A percentile compares a stretch with the other conserved stretches of the same genome.
phyloP scores from a whole-genome alignment of 2,797 vertebrate species.

The Philypnodon macrostomus region DNA sequence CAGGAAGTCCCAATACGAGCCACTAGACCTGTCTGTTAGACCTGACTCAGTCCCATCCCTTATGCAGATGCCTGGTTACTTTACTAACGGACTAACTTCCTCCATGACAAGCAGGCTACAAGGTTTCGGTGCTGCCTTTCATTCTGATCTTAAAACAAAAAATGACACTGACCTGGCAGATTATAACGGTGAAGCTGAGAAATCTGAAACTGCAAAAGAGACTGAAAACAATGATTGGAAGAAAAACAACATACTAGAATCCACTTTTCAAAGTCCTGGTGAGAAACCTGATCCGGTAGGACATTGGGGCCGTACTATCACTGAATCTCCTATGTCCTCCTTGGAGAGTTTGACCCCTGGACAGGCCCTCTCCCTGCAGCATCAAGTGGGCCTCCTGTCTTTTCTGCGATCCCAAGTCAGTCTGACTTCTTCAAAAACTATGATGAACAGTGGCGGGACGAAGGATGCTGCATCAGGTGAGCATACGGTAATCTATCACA shows the following conservation, averaged over 20 bases:
- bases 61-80: slow-evolving; percentile 67
- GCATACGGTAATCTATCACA: slow-evolving; percentile 41
- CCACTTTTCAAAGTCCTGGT: slow-evolving; percentile 73
- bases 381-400: slow-evolving; percentile 87
- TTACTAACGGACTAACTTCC: slow-evolving; percentile 70
- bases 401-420: slow-evolving; percentile 87
- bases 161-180: slow-evolving; percentile 55
- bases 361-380: slow-evolving; percentile 80
- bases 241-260: slow-evolving; percentile 41
- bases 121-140: slow-evolving; percentile 48
- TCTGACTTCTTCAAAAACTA: slow-evolving; percentile 75
- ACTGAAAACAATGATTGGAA: slow-evolving; percentile 73
- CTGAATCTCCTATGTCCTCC: slow-evolving; percentile 51
- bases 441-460: slow-evolving; percentile 81
- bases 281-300: slow-evolving; percentile 53
- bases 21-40: slow-evolving; percentile 88
- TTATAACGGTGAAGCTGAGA: slow-evolving; percentile 43
- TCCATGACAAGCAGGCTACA: slow-evolving; percentile 46
- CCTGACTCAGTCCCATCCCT: slow-evolving; percentile 73
- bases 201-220: slow-evolving; percentile 64
- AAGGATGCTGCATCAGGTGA: slow-evolving; percentile 90
- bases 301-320: slow-evolving; percentile 49
- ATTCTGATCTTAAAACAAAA: slow-evolving; percentile 82
- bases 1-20: slow-evolving; percentile 89
- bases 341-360: slow-evolving; percentile 83